Base-by-base conservation (phyloP, 2,888 invertebrate genomes). In the Drosophila trichaetosa region DNA sequence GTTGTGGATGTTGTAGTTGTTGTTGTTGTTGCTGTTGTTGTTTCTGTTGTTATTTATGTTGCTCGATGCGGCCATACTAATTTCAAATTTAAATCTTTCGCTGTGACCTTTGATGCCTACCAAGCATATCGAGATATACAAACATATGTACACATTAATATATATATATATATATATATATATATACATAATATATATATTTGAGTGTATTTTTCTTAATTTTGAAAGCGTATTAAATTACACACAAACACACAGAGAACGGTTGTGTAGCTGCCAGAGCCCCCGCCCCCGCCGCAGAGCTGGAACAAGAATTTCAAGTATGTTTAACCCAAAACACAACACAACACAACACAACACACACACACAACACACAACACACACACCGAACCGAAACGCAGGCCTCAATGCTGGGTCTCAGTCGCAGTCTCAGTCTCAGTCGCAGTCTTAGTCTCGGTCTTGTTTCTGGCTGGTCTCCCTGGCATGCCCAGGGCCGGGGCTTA, bases 291-390 rank as follows among this genome's bases (percentile, higher is more conserved):
- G 57, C 56, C 42, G 13, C 40, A 53, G 53, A 85, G 77, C 80
- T 82, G 89, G 89, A 87, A 87, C 90, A 89, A 90, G 87, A 90
- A 88, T 88, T 90, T 88, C 87, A 88, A 88, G 90, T 87, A 87
- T 87, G 89, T 90, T 88, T 88, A 89, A 89, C 89, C 83, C 86
- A 89, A 87, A 87, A 83, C 76, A 77, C 64, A 84, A 73, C 65
- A 73, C 57, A 80, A 67, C 51, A 49, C 60, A 63, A 63, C 62
- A 56, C 59, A 68, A 68, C 48, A 60, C 38, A 66, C 49, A n/a
- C n/a, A n/a, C n/a, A n/a, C n/a, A n/a, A n/a, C n/a, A 52, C 34
- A 64, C 49, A 24, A 52, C 36, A 63, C 31, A 33, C 33, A 57
- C 64, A 67, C 31, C 29, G 73, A 40, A 56, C 53, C 51, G 42